Percentiles rank a stretch among this genome's conserved stretches.
phyloP scores from a whole-genome alignment of 2,113 vertebrate species.

The Clarias batrachus region DNA sequence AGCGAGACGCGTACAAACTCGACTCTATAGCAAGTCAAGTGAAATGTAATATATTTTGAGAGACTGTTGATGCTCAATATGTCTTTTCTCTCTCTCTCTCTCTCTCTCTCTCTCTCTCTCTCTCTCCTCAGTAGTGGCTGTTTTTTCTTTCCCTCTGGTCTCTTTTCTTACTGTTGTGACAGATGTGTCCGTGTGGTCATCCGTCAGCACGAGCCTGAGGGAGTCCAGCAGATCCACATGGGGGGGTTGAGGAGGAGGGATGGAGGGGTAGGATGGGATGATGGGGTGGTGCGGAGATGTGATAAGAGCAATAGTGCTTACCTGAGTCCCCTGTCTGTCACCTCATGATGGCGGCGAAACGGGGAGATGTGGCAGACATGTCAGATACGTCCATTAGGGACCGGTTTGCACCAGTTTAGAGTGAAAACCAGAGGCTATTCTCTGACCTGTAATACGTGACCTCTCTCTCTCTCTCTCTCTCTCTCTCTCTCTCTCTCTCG shows the following conservation, averaged over 20 bases:
- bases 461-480: not conserved
- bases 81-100: not conserved
- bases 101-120: not conserved
- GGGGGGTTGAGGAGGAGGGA: not conserved
- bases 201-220: not conserved
- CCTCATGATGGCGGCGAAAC: constrained; percentile 13
- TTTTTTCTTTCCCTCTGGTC: not conserved
- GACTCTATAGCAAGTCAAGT: not conserved
- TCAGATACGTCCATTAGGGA: not conserved
- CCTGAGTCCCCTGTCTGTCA: constrained; percentile 19
- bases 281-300: not conserved
- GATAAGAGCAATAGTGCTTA: constrained; percentile 5
- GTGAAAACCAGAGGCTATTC: not conserved
- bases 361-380: not conserved
- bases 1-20: not conserved
- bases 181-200: not conserved
- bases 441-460: not conserved
- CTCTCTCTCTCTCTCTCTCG: not conserved
- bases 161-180: not conserved
- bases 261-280: not conserved
- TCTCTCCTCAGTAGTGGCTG: not conserved
- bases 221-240: not conserved
- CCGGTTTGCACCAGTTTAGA: constrained; percentile 24
- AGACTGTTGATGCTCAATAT: not conserved
- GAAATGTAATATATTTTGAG: not conserved